These are phyloP conservation scores for Leptopilina drosophilae DNA, from an alignment of 2,888 invertebrate genomes.

Conservation along the genomic window DNA sequence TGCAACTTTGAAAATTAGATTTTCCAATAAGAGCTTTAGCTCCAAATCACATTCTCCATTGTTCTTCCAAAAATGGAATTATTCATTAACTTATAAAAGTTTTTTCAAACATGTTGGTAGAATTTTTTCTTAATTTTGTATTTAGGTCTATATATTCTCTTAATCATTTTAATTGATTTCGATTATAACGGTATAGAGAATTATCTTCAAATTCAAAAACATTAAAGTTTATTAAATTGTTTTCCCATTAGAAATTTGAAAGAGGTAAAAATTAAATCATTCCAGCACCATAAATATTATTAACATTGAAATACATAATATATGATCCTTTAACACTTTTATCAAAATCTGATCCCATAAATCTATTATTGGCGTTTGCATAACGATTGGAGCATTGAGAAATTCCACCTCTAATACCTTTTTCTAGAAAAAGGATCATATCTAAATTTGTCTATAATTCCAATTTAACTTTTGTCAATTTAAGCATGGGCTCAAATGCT, in stretches of 20 bases:
- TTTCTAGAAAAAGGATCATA: conserved; percentile 57
- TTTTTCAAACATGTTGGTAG: no score
- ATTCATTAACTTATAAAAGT: conserved; percentile 64
- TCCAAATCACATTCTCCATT: conserved; percentile 69
- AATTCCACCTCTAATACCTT: conserved; percentile 59
- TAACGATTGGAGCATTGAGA: conserved; percentile 57
- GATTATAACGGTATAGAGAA: conserved; percentile 50
- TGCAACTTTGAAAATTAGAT: conserved; percentile 65
- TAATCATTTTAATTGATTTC: conserved; percentile 71
- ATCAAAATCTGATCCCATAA: conserved; percentile 45
- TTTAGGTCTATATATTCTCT: conserved; percentile 68
- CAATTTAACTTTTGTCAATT: conserved; percentile 47
- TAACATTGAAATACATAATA: conserved; percentile 67
- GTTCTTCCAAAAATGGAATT: conserved; percentile 53
- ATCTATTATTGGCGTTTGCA: conserved; percentile 58
- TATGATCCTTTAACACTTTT: neutral
- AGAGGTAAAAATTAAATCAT: conserved; percentile 66
- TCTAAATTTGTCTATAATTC: conserved; percentile 56
- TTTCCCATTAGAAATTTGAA: conserved; percentile 64
- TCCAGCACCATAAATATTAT: conserved; percentile 71
- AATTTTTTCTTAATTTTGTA: no score
- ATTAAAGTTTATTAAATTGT: neutral
- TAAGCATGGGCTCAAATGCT: conserved; percentile 44
- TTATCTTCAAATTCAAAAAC: neutral
- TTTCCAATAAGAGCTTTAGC: conserved; percentile 65